These are phyloP conservation scores for Gallinago stenura DNA, from an alignment of 2,797 vertebrate species.

Conservation along the genomic window DNA sequence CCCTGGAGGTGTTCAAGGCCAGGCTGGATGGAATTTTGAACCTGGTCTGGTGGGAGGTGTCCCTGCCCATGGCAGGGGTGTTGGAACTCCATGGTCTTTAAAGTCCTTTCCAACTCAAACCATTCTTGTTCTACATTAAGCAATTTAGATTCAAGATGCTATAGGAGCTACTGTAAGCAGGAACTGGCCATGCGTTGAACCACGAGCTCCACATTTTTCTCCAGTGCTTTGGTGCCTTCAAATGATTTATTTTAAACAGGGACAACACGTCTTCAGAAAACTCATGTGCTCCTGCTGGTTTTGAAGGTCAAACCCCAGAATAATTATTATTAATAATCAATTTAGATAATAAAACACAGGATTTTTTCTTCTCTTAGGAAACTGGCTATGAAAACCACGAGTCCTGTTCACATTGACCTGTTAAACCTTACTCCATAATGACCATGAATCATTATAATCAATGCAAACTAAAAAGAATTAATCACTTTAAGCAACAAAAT, in stretches of 20 bases:
- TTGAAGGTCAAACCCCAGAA: background rate
- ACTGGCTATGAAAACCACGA: background rate
- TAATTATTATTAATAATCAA: background rate
- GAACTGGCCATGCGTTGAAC: background rate
- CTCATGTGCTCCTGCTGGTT: background rate
- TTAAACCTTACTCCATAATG: background rate
- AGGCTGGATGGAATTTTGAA: no score
- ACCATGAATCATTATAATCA: background rate
- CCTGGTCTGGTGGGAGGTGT: no score
- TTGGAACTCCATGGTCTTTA: no score
- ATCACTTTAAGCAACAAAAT: background rate
- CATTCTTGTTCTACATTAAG: background rate
- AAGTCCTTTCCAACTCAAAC: no score
- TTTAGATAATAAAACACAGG: background rate
- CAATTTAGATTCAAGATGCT: background rate
- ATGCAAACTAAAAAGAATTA: background rate
- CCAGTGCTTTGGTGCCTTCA: background rate
- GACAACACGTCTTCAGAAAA: background rate
- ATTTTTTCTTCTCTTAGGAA: background rate
- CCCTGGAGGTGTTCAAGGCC: no score
- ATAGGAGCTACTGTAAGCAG: background rate
- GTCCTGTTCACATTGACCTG: background rate
- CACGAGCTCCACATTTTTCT: background rate
- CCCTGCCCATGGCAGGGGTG: no score
- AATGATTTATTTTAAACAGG: background rate